phyloP scores from a whole-genome alignment of 2,113 vertebrate species.

The Perca fluviatilis region DNA sequence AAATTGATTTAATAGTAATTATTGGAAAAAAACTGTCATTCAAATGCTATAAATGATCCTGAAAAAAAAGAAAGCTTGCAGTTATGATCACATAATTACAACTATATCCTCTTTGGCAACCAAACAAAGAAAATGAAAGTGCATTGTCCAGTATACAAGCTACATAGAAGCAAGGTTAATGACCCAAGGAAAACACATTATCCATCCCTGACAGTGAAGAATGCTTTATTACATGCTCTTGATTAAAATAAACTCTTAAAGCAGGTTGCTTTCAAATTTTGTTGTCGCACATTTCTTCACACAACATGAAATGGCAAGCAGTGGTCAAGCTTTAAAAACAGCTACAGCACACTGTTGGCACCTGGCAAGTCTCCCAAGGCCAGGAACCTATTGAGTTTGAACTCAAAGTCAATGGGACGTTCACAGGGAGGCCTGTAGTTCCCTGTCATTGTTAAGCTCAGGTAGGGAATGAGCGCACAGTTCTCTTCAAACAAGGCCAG shows the following conservation, averaged over 20 bases:
- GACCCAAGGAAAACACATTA: neutral
- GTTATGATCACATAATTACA: neutral
- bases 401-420: conserved; percentile 85
- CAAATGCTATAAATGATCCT: neutral
- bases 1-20: neutral
- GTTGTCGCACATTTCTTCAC: neutral
- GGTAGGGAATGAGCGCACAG: conserved; percentile 91
- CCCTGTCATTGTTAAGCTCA: conserved; percentile 85
- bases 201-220: neutral
- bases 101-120: neutral
- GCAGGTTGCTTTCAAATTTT: neutral
- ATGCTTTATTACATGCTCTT: neutral
- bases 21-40: neutral
- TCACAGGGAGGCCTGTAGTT: conserved; percentile 83
- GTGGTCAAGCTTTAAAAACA: neutral
- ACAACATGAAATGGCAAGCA: neutral
- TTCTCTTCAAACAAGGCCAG: conserved; percentile 87
- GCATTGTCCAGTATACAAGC: too few relatives aligned
- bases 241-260: conserved; percentile 1
- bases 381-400: conserved; percentile 87
- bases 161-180: neutral
- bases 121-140: neutral
- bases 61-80: neutral
- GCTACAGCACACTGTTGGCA: conserved; percentile 46
- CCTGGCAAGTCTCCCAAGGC: conserved; percentile 81